phyloP scores from a whole-genome alignment of 2,888 invertebrate genomes.

The Aproaerema taeniolella region DNA sequence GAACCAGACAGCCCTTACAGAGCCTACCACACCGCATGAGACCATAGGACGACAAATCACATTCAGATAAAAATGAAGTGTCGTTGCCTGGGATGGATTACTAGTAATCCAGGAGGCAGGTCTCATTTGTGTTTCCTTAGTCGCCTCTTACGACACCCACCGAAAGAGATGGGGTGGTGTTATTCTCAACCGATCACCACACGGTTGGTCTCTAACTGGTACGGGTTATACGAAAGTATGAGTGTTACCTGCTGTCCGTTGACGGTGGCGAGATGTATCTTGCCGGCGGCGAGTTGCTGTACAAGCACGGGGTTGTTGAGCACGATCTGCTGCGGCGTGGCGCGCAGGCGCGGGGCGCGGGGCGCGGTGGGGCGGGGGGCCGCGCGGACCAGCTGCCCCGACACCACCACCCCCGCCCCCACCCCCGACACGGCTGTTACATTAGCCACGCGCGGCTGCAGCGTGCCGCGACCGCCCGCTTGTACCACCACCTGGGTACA shows the following conservation, averaged over 20 bases:
- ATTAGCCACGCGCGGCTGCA: no score
- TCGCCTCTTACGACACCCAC: no score
- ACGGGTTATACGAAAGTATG: not conserved
- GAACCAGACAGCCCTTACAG: no score
- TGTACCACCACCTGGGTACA: conserved; percentile 37
- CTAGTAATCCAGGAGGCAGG: no score
- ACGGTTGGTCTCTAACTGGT: not conserved
- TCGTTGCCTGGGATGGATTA: no score
- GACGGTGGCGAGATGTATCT: conserved; percentile 89
- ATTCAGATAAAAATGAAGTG: no score
- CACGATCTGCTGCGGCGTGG: conserved; percentile 81
- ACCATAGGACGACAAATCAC: no score
- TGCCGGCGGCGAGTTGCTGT: conserved; percentile 89
- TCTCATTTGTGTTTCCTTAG: no score
- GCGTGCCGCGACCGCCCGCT: conserved; percentile 36
- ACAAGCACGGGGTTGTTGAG: conserved; percentile 87
- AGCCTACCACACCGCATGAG: no score
- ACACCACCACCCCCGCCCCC: conserved; percentile 48
- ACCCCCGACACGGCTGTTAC: conserved; percentile 42
- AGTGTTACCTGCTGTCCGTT: conserved; percentile 85
- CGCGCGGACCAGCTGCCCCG: conserved; percentile 40
- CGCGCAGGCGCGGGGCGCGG: conserved; percentile 42
- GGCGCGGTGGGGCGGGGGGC: conserved; percentile 30
- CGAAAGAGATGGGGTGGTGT: no score
- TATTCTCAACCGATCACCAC: no score